Percentiles rank a stretch among this genome's conserved stretches.
phyloP scores from a whole-genome alignment of 2,797 vertebrate species.

The Sternotherus odoratus region DNA sequence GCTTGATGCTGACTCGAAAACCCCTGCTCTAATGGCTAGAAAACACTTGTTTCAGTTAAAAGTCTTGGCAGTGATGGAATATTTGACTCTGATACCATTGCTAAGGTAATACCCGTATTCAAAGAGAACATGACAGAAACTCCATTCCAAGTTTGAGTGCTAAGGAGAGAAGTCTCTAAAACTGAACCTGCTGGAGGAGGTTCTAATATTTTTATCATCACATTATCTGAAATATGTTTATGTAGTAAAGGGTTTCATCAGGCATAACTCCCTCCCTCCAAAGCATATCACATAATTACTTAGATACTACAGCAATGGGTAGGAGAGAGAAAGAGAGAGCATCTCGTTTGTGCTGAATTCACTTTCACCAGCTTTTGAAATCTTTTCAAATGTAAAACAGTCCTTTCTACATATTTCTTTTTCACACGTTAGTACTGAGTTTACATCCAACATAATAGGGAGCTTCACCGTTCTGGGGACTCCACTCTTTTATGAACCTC shows the following conservation, averaged over 20 bases:
- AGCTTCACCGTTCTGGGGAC: background rate
- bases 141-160: background rate
- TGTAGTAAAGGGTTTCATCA: background rate
- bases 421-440: background rate
- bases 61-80: background rate
- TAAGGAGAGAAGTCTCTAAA: background rate
- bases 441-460: background rate
- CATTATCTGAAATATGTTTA: accelerated
- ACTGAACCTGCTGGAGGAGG: background rate
- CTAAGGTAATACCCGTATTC: background rate
- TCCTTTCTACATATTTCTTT: background rate
- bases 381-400: background rate
- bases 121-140: background rate
- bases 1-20: slow-evolving; percentile 22
- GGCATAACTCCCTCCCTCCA: background rate
- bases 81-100: background rate
- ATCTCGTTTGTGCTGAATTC: background rate
- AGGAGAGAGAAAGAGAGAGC: background rate
- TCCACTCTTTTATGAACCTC: background rate
- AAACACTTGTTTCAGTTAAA: background rate
- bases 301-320: background rate
- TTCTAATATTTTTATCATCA: background rate
- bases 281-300: background rate
- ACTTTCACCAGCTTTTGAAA: background rate
- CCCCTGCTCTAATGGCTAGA: background rate